Conservation (phyloP, 2,888 invertebrate genomes). For the Trachelus tabidus region DNA sequence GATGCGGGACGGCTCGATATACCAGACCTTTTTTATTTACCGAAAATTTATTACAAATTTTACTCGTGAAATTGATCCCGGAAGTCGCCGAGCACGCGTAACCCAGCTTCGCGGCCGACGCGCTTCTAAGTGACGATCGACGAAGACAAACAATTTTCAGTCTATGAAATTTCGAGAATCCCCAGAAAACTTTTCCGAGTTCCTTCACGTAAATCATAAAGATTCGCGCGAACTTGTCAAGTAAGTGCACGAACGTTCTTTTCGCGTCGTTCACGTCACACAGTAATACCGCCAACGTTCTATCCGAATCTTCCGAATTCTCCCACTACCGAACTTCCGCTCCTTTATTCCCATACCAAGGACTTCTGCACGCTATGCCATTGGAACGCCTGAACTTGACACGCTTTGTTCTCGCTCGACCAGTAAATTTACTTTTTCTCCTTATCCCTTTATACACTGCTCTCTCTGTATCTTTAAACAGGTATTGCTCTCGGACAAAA, state of each 20-base stretch:
- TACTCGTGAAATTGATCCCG: not conserved
- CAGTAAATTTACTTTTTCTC: not conserved
- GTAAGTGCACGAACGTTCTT: not conserved
- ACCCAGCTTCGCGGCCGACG: not conserved
- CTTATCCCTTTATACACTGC: not conserved
- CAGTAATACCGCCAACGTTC: not conserved
- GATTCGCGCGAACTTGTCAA: not conserved
- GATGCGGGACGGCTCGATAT: not conserved
- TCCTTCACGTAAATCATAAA: not conserved
- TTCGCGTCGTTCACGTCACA: not conserved
- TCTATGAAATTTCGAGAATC: not conserved
- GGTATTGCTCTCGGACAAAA: not conserved
- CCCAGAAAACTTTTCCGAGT: not conserved
- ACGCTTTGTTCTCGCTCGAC: not conserved
- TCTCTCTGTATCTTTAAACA: not conserved
- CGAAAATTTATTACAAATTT: not conserved
- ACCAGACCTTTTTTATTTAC: not conserved
- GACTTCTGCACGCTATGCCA: not conserved
- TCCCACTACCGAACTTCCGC: not conserved
- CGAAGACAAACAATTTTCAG: not conserved
- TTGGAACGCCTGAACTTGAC: not conserved
- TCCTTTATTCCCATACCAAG: not conserved
- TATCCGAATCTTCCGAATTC: not conserved
- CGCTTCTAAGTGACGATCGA: not conserved
- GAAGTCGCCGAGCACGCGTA: not conserved